phyloP scores from a whole-genome alignment of 2,113 vertebrate species.

The Mesitornis unicolor region DNA sequence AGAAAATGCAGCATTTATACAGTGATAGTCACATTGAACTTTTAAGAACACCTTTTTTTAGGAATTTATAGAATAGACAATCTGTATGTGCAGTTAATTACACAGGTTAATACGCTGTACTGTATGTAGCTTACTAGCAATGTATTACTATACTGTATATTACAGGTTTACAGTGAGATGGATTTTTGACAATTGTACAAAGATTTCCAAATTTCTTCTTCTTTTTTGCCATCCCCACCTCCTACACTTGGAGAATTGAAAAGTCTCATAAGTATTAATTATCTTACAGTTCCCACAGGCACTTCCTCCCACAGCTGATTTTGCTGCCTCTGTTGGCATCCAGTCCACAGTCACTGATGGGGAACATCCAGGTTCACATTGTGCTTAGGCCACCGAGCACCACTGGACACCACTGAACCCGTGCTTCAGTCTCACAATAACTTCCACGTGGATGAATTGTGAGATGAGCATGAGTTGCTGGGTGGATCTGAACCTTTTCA shows the following conservation, averaged over 20 bases:
- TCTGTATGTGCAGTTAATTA: neutral
- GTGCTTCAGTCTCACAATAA: neutral
- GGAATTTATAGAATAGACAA: neutral
- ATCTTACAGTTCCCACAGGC: neutral
- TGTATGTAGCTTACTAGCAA: neutral
- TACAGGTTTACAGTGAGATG: neutral
- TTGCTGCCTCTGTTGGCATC: neutral
- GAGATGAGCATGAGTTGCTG: neutral
- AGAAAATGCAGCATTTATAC: neutral
- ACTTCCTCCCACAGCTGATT: neutral
- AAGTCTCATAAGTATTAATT: neutral
- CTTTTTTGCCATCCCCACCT: neutral
- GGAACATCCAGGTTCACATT: neutral
- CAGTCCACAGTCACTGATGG: neutral
- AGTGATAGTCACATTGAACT: neutral
- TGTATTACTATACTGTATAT: neutral
- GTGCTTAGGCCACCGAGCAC: neutral
- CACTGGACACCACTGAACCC: neutral
- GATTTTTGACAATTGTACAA: neutral
- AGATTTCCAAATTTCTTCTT: neutral
- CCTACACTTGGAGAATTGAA: neutral
- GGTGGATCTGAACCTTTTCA: neutral
- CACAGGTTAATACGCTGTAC: neutral
- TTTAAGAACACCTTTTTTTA: neutral
- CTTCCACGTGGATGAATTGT: neutral